A percentile compares a stretch with the other conserved stretches of the same genome.
phyloP scores from a whole-genome alignment of 2,888 invertebrate species.

The Cerastis leucographa region DNA sequence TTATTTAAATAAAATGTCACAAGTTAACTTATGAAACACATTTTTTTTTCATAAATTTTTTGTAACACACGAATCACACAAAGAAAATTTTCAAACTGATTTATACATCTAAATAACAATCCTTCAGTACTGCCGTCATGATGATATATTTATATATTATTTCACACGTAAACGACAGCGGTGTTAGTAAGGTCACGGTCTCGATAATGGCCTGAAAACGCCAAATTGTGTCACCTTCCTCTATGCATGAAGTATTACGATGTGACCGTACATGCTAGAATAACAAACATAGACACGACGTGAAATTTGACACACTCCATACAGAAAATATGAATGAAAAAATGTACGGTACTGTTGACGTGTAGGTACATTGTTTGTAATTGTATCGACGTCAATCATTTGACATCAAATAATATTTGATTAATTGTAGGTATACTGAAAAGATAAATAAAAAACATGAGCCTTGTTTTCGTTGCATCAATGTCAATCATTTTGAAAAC shows the following conservation, averaged over 20 bases:
- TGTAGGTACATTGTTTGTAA: background rate
- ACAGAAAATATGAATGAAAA: background rate
- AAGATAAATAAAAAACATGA: background rate
- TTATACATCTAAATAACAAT: background rate
- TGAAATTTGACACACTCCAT: constrained; percentile 9
- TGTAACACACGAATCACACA: background rate
- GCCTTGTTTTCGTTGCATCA: background rate
- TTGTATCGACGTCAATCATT: background rate
- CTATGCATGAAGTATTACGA: constrained; percentile 33
- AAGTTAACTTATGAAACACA: no score
- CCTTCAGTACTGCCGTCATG: background rate
- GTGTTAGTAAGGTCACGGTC: constrained; percentile 41
- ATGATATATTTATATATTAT: constrained; percentile 2
- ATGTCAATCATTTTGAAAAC: background rate
- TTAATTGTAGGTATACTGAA: background rate
- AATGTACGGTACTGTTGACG: background rate
- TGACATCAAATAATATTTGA: background rate
- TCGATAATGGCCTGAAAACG: constrained; percentile 27
- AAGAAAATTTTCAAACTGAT: background rate
- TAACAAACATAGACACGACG: constrained; percentile 10
- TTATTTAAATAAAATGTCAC: no score
- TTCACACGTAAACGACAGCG: constrained; percentile 15
- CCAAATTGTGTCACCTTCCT: constrained; percentile 52
- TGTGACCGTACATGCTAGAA: constrained; percentile 2
- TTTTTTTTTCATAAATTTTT: no score